A percentile compares a stretch with the other conserved stretches of the same genome.
phyloP scores from a whole-genome alignment of 1,140 invertebrate genomes.

The Brachionus asplanchnoidis region DNA sequence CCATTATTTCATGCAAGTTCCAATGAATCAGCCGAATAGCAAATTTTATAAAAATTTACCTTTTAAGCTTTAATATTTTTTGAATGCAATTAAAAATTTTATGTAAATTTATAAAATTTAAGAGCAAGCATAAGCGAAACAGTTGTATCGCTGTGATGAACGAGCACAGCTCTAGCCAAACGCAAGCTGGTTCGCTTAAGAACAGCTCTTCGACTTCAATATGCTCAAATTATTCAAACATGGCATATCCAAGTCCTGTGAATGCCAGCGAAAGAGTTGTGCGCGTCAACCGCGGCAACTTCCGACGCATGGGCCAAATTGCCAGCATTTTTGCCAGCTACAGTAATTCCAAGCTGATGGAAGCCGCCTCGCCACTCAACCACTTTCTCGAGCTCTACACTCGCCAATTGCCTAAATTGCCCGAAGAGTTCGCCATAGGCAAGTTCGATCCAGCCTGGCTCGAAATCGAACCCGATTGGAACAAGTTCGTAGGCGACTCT shows the following conservation, averaged over 20 bases:
- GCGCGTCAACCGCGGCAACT: background rate
- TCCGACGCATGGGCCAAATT: constrained; percentile 11
- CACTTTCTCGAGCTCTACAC: background rate
- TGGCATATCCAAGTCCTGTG: background rate
- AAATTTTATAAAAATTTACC: background rate
- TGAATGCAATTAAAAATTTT: constrained; percentile 29
- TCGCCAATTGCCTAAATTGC: background rate
- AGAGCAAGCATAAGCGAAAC: constrained; percentile 38
- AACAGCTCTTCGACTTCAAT: background rate
- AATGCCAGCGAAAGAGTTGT: background rate
- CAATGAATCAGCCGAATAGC: background rate
- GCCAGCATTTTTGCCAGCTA: constrained; percentile 22
- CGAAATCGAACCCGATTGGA: constrained; percentile 32
- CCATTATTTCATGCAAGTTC: background rate
- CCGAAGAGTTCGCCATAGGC: background rate
- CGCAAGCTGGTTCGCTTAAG: background rate
- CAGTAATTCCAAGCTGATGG: background rate
- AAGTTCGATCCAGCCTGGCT: background rate
- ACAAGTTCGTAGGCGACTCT: constrained; percentile 27
- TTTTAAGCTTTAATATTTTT: background rate
- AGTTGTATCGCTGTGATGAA: constrained; percentile 41
- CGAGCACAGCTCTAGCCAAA: background rate
- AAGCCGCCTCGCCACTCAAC: background rate
- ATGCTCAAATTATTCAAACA: background rate
- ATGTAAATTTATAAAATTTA: background rate